phyloP scores from a whole-genome alignment of 2,113 vertebrate genomes.

The Oryzias celebensis region DNA sequence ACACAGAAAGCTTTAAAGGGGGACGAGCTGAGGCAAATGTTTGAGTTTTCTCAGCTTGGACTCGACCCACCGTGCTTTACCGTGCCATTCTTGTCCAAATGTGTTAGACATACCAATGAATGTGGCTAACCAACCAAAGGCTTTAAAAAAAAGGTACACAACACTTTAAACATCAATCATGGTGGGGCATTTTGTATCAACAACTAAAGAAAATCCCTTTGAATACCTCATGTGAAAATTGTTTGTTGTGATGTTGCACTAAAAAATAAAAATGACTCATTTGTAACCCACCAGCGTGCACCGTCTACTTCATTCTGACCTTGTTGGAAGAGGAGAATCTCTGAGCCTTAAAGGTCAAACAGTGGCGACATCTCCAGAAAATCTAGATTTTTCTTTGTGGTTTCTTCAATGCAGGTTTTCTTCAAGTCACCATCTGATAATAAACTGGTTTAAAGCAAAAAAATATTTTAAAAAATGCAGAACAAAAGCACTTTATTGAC shows the following conservation, averaged over 20 bases:
- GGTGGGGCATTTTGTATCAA: slow-evolving; percentile 82
- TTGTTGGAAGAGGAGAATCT: neutral
- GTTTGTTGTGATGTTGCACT: slow-evolving; percentile 86
- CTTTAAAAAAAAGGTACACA: slow-evolving; percentile 73
- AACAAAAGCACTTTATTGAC: no score
- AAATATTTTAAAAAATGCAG: no score
- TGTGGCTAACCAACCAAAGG: slow-evolving; percentile 84
- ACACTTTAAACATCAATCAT: slow-evolving; percentile 81
- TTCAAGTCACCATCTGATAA: no score
- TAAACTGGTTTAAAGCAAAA: no score
- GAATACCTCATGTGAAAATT: slow-evolving; percentile 86
- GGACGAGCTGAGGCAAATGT: slow-evolving; percentile 56
- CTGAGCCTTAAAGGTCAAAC: neutral
- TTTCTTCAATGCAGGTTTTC: no score
- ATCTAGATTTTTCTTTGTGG: neutral
- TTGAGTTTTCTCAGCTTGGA: slow-evolving; percentile 61
- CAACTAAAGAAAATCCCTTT: slow-evolving; percentile 80
- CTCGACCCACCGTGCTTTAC: slow-evolving; percentile 72
- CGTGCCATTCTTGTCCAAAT: slow-evolving; percentile 73
- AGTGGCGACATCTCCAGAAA: neutral
- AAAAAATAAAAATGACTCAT: slow-evolving; percentile 81
- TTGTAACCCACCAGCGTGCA: slow-evolving; percentile 72
- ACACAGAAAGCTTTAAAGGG: slow-evolving; percentile 73
- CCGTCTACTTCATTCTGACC: slow-evolving; percentile 37
- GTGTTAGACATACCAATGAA: slow-evolving; percentile 79